These are phyloP conservation scores for Dynastes hyllus DNA, from an alignment of 2,888 invertebrate species.

Conservation along the genomic window DNA sequence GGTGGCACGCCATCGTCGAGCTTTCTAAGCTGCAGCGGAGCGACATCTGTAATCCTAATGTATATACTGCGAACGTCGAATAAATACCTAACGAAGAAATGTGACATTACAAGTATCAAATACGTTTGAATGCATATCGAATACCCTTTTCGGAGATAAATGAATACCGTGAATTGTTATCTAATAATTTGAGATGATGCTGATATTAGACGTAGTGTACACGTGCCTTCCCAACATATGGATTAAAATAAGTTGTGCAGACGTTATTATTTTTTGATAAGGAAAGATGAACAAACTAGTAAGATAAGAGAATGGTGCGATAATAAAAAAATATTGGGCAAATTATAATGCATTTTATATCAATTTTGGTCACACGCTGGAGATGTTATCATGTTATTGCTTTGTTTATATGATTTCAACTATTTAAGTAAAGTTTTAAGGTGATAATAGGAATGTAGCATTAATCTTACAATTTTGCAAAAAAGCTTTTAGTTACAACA, in stretches of 20 bases:
- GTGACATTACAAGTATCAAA: too few relatives aligned
- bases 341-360: slow-evolving; percentile 1
- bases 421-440: too few relatives aligned
- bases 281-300: not conserved
- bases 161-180: not conserved
- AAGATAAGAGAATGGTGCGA: not conserved
- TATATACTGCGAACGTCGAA: not conserved
- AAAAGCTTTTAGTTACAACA: too few relatives aligned
- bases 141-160: too few relatives aligned
- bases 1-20: not conserved
- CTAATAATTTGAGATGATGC: not conserved
- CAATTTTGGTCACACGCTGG: too few relatives aligned
- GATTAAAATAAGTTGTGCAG: not conserved
- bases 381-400: not conserved
- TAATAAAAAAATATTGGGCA: slow-evolving; percentile 2
- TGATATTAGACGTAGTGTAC: not conserved
- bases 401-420: too few relatives aligned
- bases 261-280: not conserved
- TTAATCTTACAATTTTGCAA: too few relatives aligned
- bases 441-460: too few relatives aligned
- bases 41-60: slow-evolving; percentile 15
- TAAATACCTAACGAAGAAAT: not conserved
- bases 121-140: too few relatives aligned
- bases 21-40: not conserved
- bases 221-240: not conserved